phyloP scores from a whole-genome alignment of 2,888 invertebrate species.

The Acrobasis consociella region DNA sequence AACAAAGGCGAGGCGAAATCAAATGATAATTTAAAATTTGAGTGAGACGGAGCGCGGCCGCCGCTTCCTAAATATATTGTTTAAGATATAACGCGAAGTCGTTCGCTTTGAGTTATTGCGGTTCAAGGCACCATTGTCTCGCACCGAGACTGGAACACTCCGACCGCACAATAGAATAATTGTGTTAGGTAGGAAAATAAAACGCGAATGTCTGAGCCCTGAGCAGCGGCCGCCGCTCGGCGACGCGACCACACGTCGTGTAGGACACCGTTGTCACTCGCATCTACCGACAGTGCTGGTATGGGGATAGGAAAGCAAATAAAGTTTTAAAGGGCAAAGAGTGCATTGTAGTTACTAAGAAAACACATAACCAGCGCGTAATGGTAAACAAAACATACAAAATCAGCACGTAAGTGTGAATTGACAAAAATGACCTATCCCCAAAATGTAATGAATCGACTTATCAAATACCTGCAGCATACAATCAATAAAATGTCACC shows the following conservation, averaged over 20 bases:
- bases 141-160: constrained; percentile 24
- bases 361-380: too few species aligned
- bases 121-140: constrained; percentile 31
- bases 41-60: constrained; percentile 38
- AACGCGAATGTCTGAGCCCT: not conserved
- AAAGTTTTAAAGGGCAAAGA: too few species aligned
- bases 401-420: too few species aligned
- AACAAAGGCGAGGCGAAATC: constrained; percentile 60
- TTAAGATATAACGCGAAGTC: constrained; percentile 48
- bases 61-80: constrained; percentile 49
- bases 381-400: too few species aligned
- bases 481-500: too few species aligned
- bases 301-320: too few species aligned
- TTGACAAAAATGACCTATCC: too few species aligned
- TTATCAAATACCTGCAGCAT: too few species aligned
- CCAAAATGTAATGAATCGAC: too few species aligned
- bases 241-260: not conserved
- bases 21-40: constrained; percentile 70
- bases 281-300: too few species aligned
- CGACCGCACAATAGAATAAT: constrained; percentile 20
- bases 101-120: constrained; percentile 46
- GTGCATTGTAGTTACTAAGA: too few species aligned
- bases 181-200: constrained; percentile 21
- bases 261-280: too few species aligned
- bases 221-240: not conserved